Evolutionary conservation across 2,797 vertebrate species (phyloP).

Genomic region (Rhabdomys pumilio): DNA sequence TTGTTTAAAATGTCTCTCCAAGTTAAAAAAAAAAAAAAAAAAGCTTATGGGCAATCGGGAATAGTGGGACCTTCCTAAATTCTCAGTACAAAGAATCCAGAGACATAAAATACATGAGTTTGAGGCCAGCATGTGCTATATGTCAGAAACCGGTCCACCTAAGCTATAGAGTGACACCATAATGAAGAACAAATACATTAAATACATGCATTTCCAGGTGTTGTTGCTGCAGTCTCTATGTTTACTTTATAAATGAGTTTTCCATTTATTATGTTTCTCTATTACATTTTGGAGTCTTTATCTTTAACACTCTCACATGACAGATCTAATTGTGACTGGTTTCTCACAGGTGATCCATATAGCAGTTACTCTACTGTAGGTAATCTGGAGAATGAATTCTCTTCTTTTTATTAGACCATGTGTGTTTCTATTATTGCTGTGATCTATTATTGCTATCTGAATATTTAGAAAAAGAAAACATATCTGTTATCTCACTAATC

Average conservation of each 20-base stretch:
- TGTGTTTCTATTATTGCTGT: background rate
- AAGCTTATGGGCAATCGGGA: background rate
- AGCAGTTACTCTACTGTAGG: background rate
- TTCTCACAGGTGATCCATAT: background rate
- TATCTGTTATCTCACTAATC: background rate
- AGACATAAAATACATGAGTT: background rate
- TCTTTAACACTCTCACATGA: background rate
- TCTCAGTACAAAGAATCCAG: background rate
- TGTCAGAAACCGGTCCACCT: too few species aligned
- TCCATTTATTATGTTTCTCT: background rate
- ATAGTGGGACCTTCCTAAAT: too few species aligned
- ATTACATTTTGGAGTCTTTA: background rate
- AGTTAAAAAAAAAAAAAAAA: background rate
- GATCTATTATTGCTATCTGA: background rate
- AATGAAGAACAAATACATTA: background rate
- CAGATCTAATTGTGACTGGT: background rate
- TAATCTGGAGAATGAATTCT: background rate
- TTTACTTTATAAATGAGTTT: background rate
- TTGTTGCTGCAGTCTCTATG: background rate
- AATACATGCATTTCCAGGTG: background rate
- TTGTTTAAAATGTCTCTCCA: background rate
- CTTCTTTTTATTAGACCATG: background rate
- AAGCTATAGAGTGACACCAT: background rate
- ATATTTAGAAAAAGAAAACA: background rate
- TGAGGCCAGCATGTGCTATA: background rate